Evolutionary conservation across 2,113 vertebrate species (phyloP), one percentile per base, ranked within the genome.

Genomic region (Chunga burmeisteri): DNA sequence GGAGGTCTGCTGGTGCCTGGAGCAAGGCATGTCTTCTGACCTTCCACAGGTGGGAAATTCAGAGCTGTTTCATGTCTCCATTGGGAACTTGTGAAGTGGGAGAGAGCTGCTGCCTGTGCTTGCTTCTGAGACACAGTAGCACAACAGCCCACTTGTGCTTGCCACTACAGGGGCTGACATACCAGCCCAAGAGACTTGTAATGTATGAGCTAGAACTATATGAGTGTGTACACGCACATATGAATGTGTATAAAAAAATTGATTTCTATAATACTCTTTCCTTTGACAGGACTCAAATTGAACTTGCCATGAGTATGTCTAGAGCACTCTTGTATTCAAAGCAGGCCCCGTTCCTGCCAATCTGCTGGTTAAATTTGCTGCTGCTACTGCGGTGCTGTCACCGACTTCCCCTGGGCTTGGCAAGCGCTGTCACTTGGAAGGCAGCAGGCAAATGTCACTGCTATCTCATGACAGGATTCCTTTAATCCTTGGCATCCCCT

Each of bases 401-500:
- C 62, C 1, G 72, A 58, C 90, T 94, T 97, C 85, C 85, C 79
- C 55, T 2, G 1, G 90, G 88, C 50, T 92, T 92, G 94, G 94
- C 94, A 93, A 87, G 88, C 11, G 1, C 67, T 84, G 73, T 71
- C 88, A 58, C 70, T 93, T 78, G 84, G 95, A 97, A 96, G 87
- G 85, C 95, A 92, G 92, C 81, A 91, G 91, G 91, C 68, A 23
- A 97, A 96, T 96, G 88, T 94, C 86, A 96, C 74, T 4, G 44
- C 86, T 88, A 32, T 72, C 90, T 95, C 83, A 84, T 88, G 50
- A 92, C 91, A 96, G 87, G 94, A 93, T 93, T 93, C 96, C 92
- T 92, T 86, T 91, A 98, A 96, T 94, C 95, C 73, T 95, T 96
- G 92, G 88, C 91, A 97, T 68, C 71, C 88, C 81, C 55, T 85